Evolutionary conservation across 2,113 vertebrate species (phyloP).

Genomic region (Alosa alosa): DNA sequence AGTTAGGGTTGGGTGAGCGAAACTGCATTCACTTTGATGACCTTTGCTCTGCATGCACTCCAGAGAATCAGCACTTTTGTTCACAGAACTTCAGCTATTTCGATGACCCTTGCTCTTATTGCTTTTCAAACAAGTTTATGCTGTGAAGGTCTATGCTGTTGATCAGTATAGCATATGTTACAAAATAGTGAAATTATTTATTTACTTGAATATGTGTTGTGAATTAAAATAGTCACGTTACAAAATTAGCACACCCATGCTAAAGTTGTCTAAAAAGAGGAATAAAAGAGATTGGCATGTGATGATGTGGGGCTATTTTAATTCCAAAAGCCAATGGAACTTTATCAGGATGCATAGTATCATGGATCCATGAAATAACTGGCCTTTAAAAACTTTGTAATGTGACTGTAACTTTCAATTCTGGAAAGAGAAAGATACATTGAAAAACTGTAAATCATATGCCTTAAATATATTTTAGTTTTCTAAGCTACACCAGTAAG

Average conservation of each 20-base stretch:
- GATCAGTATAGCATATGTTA: not conserved
- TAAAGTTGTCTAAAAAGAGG: too few relatives aligned
- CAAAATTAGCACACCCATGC: too few relatives aligned
- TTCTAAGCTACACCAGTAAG: too few relatives aligned
- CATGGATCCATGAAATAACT: too few relatives aligned
- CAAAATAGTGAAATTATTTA: not conserved
- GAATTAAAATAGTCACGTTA: not conserved
- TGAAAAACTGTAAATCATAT: not conserved
- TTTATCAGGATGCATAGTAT: too few relatives aligned
- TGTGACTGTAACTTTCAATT: not conserved
- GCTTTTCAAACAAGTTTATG: too few relatives aligned
- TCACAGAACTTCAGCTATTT: not conserved
- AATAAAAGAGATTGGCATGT: too few relatives aligned
- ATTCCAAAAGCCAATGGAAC: too few relatives aligned
- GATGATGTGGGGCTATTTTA: too few relatives aligned
- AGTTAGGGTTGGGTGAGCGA: not conserved
- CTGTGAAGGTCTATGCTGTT: not conserved
- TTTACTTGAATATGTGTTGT: not conserved
- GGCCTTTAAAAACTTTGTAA: too few relatives aligned
- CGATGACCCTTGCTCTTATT: not conserved
- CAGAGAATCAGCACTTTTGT: conserved; percentile 24
- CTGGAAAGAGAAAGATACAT: not conserved
- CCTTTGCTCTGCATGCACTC: conserved; percentile 24
- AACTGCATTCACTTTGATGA: not conserved
- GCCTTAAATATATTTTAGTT: too few relatives aligned